Evolutionary conservation across 1,140 invertebrate species (phyloP), one percentile per base, ranked within the genome.

Genomic region (Bombus vancouverensis): DNA sequence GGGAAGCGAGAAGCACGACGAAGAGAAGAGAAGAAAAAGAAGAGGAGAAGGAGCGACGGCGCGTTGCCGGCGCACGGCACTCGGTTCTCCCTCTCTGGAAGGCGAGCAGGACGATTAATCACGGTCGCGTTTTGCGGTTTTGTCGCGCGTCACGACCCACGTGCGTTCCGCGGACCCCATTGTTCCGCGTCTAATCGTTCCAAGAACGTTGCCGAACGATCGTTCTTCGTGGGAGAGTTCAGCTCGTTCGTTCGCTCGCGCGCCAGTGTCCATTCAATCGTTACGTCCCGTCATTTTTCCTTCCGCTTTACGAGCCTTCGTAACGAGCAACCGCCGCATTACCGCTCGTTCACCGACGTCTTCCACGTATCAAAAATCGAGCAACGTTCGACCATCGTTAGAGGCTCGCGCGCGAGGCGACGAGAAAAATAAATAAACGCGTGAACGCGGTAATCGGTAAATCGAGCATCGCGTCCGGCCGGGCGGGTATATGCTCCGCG

Each of bases 91-190:
- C 68, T 79, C 47, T 18, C 57, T 59, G 62, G 39, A 83, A 72
- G 87, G 76, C 84, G 85, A 83, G 66, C 85, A 81, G 53, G 59
- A 34, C 89, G 89, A 90, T 90, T 90, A 90, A 90, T 90, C 89
- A 90, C 88, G 89, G 86, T 90, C 89, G 89, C 88, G 83, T 90
- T 90, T 90, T 90, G 89, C 89, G 88, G 89, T 89, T 90, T 89
- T 90, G 88, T 89, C 89, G 88, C 89, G 79, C 89, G 89, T 90
- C 85, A 90, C 89, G 89, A 90, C 85, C 85, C 88, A 89, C 89
- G 89, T 88, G 89, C 86, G 89, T 89, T 90, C 88, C 88, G 70
- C 86, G 88, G 89, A n/a, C 18, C 62, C 88, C 89, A 90, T 90
- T 90, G 89, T 90, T 87, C 89, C 85, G 82, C 77, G 85, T 76